Evolutionary conservation across 2,888 invertebrate species (phyloP).

Genomic region (Lordiphosa fenestrarum): DNA sequence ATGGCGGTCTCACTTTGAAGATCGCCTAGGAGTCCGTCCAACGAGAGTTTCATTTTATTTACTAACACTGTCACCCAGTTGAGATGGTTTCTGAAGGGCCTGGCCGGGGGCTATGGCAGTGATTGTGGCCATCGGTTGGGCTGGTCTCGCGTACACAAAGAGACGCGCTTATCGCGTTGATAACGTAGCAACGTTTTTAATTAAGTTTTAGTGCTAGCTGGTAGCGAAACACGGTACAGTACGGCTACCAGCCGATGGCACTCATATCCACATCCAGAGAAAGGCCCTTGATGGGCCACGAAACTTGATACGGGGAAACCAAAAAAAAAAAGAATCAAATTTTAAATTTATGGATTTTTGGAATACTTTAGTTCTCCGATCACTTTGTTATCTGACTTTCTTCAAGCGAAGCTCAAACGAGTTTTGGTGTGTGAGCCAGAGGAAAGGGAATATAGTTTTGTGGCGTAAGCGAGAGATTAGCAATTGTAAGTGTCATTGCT

Average conservation of each 20-base stretch:
- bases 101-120: neutral
- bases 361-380: too few species aligned
- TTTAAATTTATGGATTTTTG: neutral
- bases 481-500: too few species aligned
- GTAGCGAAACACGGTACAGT: slow-evolving; percentile 48
- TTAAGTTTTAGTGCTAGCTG: slow-evolving; percentile 60
- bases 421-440: too few species aligned
- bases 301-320: too few species aligned
- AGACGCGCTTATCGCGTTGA: slow-evolving; percentile 63
- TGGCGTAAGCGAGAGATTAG: too few species aligned
- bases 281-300: neutral
- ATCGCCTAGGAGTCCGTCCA: slow-evolving; percentile 29
- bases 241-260: slow-evolving; percentile 19
- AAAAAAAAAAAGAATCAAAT: too few species aligned
- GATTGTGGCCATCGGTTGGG: slow-evolving; percentile 16
- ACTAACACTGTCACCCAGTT: slow-evolving; percentile 20
- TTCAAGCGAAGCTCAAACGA: too few species aligned
- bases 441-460: too few species aligned
- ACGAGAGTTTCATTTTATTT: slow-evolving; percentile 37
- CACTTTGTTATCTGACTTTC: too few species aligned
- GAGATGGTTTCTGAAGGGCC: slow-evolving; percentile 28
- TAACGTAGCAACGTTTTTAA: slow-evolving; percentile 70
- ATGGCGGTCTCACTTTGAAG: slow-evolving; percentile 73
- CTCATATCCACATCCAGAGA: neutral
- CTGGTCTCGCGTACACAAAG: slow-evolving; percentile 13